Evolutionary conservation across 1,140 invertebrate genomes (phyloP).

Genomic region (Zaprionus kolodkinae): DNA sequence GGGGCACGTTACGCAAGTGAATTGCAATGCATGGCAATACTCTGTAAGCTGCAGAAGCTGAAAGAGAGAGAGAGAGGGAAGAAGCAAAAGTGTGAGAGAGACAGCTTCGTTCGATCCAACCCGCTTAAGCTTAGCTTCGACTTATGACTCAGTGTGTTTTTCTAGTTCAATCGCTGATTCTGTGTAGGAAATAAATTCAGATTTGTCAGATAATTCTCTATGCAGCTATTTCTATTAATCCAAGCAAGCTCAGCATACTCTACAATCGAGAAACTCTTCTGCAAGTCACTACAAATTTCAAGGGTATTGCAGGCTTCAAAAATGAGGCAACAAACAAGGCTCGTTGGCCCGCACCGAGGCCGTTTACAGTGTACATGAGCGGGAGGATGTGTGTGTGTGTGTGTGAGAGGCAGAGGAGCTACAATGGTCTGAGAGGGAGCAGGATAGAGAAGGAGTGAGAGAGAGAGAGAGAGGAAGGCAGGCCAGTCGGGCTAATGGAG

Average conservation of each 20-base stretch:
- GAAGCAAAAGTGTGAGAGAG: not conserved
- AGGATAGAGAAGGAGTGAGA: too few species aligned
- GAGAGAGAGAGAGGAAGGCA: not conserved
- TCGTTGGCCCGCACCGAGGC: conserved; percentile 45
- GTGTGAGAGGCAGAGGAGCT: not conserved
- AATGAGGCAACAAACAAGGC: conserved; percentile 59
- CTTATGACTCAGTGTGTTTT: not conserved
- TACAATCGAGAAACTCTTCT: not conserved
- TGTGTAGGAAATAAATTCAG: not conserved
- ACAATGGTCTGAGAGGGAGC: not conserved
- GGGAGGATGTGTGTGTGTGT: not conserved
- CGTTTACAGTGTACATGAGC: conserved; percentile 36
- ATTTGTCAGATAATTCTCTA: not conserved
- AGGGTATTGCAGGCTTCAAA: conserved; percentile 47
- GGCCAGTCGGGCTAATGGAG: conserved; percentile 65
- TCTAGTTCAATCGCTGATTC: not conserved
- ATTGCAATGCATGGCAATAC: conserved; percentile 2
- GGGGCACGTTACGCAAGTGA: conserved; percentile 2
- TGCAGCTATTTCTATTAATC: not conserved
- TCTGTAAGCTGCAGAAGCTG: not conserved
- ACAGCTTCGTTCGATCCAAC: not conserved
- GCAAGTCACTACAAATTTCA: not conserved
- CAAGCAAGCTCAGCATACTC: not conserved
- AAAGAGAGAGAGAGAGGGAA: not conserved
- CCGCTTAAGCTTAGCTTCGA: not conserved